A percentile compares a stretch with the other conserved stretches of the same genome.
Conservation (phyloP, 2,888 invertebrate genomes). For the Campaea margaritaria region DNA sequence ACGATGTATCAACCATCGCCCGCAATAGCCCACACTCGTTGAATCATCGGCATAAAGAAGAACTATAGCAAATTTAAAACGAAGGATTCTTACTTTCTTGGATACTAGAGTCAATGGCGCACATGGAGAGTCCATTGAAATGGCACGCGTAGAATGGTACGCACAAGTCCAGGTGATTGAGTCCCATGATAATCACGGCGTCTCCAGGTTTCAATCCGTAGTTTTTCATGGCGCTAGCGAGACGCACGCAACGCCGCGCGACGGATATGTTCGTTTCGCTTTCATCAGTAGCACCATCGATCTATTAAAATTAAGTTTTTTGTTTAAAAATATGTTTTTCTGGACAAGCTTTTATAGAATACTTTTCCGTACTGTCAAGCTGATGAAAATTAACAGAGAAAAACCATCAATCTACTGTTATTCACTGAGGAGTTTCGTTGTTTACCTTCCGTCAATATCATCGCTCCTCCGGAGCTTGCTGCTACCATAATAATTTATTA, state of each 20-base stretch:
- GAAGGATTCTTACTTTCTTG: slow-evolving; percentile 44
- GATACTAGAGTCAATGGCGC: slow-evolving; percentile 53
- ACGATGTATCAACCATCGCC: no score
- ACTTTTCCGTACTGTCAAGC: no score
- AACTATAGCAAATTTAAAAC: neutral
- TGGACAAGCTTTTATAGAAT: no score
- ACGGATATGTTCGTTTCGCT: slow-evolving; percentile 57
- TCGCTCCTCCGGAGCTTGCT: no score
- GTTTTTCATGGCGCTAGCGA: slow-evolving; percentile 57
- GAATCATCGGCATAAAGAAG: no score
- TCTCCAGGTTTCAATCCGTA: slow-evolving; percentile 56
- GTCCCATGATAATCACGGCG: slow-evolving; percentile 53
- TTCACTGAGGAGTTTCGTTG: neutral
- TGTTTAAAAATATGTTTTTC: neutral
- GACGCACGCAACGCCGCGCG: slow-evolving; percentile 48
- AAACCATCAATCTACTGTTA: no score
- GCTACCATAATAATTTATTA: no score
- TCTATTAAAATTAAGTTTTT: slow-evolving; percentile 34
- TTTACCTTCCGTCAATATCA: no score
- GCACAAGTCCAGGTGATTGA: slow-evolving; percentile 56
- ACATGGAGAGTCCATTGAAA: slow-evolving; percentile 53
- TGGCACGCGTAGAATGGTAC: slow-evolving; percentile 60
- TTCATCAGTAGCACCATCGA: slow-evolving; percentile 53
- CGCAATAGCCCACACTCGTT: no score
- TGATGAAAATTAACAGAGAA: no score